Evolutionary conservation across 2,113 vertebrate genomes (phyloP), one percentile per base, ranked within the genome.

Genomic region (Ceuthmochares aereus): DNA sequence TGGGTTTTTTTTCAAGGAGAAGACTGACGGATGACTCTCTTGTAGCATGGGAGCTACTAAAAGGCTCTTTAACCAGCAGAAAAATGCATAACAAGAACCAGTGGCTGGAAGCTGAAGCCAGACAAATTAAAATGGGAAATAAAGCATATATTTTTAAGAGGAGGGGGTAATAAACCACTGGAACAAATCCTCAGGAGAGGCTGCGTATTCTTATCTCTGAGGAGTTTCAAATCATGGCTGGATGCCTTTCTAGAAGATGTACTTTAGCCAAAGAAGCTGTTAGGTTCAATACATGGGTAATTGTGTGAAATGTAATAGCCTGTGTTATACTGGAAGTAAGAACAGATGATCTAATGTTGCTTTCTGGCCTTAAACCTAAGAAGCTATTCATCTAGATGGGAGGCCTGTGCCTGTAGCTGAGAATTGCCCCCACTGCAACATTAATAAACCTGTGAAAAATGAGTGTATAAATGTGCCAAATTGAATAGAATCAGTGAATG

Each of bases 311-410:
- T 90, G 94, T 84, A 96, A 95, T 93, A 92, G 92, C 60, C 90
- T 97, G 92, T 95, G 93, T 89, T 90, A 86, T 36, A 89, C 73
- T 90, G 93, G 85, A 92, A 95, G 84, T 51, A 81, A 93, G 83
- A 93, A 92, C 40, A 91, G 90, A 96, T 92, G 96, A 94, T 93
- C 90, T 96, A 94, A 92, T 94, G 84, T 88, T 95, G 75, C 80
- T 92, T 89, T 89, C 84, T 93, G 88, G 86, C 88, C 96, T 96
- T 96, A 96, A 93, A 95, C 86, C 59, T 81, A 81, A 49, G 83
- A 82, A 92, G 54, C 93, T 87, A 93, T 96, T 97, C 79, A 84
- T 95, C 90, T 95, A 82, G 52, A 68, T 68, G 59, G 88, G 51
- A 89, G 63, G 37, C 69, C 60, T 60, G 18, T 36, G 82, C 94